Conservation (phyloP, 2,113 vertebrate species). For the Lamprotornis superbus region DNA sequence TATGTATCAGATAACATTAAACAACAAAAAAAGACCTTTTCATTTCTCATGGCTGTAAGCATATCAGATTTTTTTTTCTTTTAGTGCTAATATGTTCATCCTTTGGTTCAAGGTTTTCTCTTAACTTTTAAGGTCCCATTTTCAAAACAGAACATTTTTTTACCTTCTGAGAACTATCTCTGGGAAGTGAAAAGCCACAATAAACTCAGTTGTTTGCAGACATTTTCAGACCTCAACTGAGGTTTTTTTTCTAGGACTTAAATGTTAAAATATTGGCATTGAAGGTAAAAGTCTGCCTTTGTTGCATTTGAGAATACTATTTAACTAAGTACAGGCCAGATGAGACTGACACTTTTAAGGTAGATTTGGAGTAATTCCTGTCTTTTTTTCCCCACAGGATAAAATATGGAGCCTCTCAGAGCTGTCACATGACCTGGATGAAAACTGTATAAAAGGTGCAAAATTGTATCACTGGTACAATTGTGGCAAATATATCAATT, state of each 20-base stretch:
- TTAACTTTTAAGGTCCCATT: not conserved
- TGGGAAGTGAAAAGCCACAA: not conserved
- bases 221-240: not conserved
- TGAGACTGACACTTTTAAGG: not conserved
- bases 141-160: not conserved
- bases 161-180: not conserved
- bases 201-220: not conserved
- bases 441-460: not conserved
- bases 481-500: not conserved
- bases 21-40: not conserved
- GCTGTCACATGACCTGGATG: not conserved
- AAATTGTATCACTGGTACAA: not conserved
- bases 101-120: not conserved
- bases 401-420: not conserved
- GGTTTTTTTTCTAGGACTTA: not conserved
- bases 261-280: not conserved
- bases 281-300: not conserved
- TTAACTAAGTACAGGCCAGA: not conserved
- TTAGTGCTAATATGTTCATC: not conserved
- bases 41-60: not conserved
- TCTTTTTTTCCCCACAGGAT: not conserved
- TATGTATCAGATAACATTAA: not conserved
- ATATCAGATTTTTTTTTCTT: not conserved
- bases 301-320: not conserved
- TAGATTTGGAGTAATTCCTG: not conserved